Evolutionary conservation across 2,888 invertebrate species (phyloP), one percentile per base, ranked within the genome.

Genomic region (Aromia moschata): DNA sequence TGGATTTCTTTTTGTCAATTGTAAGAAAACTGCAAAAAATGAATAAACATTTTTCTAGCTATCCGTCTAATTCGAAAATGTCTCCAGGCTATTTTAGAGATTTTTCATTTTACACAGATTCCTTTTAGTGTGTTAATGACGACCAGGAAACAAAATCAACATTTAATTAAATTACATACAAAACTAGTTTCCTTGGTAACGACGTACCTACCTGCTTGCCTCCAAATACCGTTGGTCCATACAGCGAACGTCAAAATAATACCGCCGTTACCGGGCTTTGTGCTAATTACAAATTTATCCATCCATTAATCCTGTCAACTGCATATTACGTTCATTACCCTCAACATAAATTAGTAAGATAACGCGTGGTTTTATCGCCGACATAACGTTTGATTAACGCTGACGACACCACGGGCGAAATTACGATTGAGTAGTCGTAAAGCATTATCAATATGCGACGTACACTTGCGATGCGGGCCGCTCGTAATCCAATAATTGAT

Each of bases 341-440:
- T 60, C 60, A 64, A 54, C 60, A 61, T 60, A 56, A 57, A 62
- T 63, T 60, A 58, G 56, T 55, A 54, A 52, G 54, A 53, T 60
- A 64, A 63, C 63, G 56, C 52, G 61, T n/a, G 64, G 64, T 62
- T 69, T 63, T 66, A 69, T 66, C 64, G 56, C 36, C 37, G 46
- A 45, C 60, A 58, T 58, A 62, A 58, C 41, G 46, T 18, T 11
- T 56, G 41, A 41, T 56, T 56, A 43, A 25, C 40, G 41, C 11
- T 41, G 43, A 41, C 16, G 56, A 33, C 52, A 30, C 41, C 17
- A 36, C 9, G 10, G 17, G 20, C 36, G 10, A 56, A 43, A 58
- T 59, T 45, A 49, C 59, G 47, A 60, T 38, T 53, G 47, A 56
- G 53, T 36, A 53, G 47, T 56, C 54, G 25, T 57, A 62, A 60